Evolutionary conservation across 2,113 vertebrate species (phyloP), one percentile per base, ranked within the genome.

Genomic region (Cyprinus carpio): DNA sequence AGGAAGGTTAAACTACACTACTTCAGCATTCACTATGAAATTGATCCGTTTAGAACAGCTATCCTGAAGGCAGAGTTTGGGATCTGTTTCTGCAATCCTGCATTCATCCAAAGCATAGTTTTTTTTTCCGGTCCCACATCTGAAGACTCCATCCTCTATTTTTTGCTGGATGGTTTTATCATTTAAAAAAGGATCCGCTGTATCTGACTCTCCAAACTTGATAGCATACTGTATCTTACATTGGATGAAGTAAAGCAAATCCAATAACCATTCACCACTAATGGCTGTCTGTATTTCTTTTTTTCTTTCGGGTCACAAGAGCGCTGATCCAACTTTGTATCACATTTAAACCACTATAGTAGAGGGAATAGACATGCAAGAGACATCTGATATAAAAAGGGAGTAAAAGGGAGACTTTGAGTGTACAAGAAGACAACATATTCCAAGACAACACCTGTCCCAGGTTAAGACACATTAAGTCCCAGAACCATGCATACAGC

Each of bases 31-130:
- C 69, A 29, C 60, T 54, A 43, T 40, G 29, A 27, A 4, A 58
- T 29, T 43, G 37, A 82, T 83, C 8, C 8, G 56, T 75, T 37
- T 9, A 84, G 75, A n/a, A 13, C 60, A 56, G 82, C 37, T 46
- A 31, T 64, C 81, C 75, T 62, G 9, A 51, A 69, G 76, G 69
- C 58, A 74, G 49, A 2, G 51, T 75, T 54, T 29, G 2, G 80
- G 18, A 87, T 85, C 86, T 84, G 84, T 81, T 85, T 89, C 60
- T 87, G 88, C 84, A 84, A 87, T 81, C 76, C 84, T 81, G 76
- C 62, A 54, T 85, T 83, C 69, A 77, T 62, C 75, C 77, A 84
- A 76, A 71, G 65, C 40, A 78, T 76, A 27, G 31, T 49, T 83
- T 85, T 86, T 85, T 86, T 82, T 78, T 65, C 75, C 64, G 11